Percentiles rank a stretch among this genome's conserved stretches.
Evolutionary conservation across 2,113 vertebrate genomes (phyloP).

Genomic region (Gulo gulo): DNA sequence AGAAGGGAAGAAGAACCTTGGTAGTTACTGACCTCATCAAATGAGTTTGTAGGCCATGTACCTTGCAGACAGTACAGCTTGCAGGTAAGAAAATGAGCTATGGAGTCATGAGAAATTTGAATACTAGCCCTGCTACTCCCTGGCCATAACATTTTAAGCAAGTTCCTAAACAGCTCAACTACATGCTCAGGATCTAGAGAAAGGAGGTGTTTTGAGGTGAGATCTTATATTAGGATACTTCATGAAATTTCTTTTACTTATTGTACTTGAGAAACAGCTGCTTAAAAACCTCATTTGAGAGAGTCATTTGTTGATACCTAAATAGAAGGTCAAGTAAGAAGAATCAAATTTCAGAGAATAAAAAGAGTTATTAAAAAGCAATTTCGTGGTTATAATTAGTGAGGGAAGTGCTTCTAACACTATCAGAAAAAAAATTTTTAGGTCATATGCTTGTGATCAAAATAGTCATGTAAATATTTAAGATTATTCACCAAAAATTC

Average conservation of each 20-base stretch:
- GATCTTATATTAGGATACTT: not conserved
- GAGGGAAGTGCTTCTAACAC: not conserved
- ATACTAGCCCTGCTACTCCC: not conserved
- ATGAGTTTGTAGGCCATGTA: not conserved
- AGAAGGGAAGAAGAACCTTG: not conserved
- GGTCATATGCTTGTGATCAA: not conserved
- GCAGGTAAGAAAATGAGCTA: not conserved
- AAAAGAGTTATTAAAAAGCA: not conserved
- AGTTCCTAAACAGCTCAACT: not conserved
- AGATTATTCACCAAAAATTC: not conserved
- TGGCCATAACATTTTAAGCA: not conserved
- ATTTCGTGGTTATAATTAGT: not conserved
- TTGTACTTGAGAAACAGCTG: not conserved
- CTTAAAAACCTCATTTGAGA: not conserved
- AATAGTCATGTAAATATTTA: not conserved
- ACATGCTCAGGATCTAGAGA: not conserved
- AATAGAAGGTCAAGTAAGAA: not conserved
- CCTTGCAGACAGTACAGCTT: not conserved
- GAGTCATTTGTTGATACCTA: not conserved
- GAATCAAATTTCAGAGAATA: not conserved
- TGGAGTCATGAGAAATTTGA: not conserved
- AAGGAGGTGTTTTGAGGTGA: not conserved
- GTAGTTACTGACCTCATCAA: not conserved
- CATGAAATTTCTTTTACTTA: not conserved
- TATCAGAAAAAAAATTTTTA: not conserved